Evolutionary conservation across 1,140 invertebrate species (phyloP).

Genomic region (Heliconius nattereri): DNA sequence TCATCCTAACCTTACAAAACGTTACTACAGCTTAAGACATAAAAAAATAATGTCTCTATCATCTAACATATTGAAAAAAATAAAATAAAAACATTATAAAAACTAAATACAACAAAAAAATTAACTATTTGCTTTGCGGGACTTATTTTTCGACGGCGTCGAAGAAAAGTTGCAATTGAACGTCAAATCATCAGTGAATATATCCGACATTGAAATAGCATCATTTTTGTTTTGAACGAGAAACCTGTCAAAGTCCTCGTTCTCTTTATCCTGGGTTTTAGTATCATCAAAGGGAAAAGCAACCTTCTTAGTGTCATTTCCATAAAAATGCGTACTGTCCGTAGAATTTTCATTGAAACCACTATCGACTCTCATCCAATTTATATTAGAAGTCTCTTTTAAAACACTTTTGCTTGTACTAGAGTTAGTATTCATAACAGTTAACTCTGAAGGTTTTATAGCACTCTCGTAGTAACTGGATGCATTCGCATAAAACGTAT

Average conservation of each 20-base stretch:
- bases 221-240: conserved; percentile 57
- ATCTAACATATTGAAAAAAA: neutral
- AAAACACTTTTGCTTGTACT: conserved; percentile 56
- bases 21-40: neutral
- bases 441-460: conserved; percentile 76
- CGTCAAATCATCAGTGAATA: conserved; percentile 73
- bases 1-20: too few species aligned
- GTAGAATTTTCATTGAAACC: conserved; percentile 77
- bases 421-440: conserved; percentile 67
- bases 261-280: conserved; percentile 69
- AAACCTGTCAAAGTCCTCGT: conserved; percentile 63
- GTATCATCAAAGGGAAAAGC: conserved; percentile 53
- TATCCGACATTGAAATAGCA: conserved; percentile 75
- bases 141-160: conserved; percentile 75
- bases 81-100: neutral
- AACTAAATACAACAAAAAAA: neutral
- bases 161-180: conserved; percentile 78
- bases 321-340: conserved; percentile 69
- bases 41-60: neutral
- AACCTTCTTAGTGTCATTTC: conserved; percentile 37
- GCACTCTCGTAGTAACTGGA: conserved; percentile 77
- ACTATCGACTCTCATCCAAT: conserved; percentile 77
- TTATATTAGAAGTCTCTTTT: conserved; percentile 73
- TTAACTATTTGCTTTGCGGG: conserved; percentile 55
- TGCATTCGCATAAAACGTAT: conserved; percentile 69